A percentile compares a stretch with the other conserved stretches of the same genome.
Conservation (phyloP, 2,888 invertebrate genomes). For the Synergus laeviventris region DNA sequence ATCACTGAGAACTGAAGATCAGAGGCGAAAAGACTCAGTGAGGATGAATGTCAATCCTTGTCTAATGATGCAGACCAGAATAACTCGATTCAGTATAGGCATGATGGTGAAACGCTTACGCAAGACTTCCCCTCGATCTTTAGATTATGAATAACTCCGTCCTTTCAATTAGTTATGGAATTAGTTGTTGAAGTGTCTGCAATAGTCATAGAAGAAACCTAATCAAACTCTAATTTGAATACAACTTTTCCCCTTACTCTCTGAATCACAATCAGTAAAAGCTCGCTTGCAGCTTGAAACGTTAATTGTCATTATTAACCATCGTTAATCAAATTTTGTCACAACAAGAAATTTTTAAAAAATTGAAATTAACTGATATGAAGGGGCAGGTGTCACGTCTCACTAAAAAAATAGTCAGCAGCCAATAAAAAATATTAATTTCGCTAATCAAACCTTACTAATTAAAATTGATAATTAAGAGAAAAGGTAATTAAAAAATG, state of each 20-base stretch:
- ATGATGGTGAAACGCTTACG: background rate
- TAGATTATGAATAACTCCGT: background rate
- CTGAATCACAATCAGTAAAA: no score
- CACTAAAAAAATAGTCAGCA: background rate
- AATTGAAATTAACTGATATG: background rate
- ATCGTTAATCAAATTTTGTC: no score
- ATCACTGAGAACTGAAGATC: conserved; percentile 15
- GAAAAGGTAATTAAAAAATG: background rate
- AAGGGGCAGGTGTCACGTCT: background rate
- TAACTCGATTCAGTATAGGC: background rate
- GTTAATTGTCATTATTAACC: no score
- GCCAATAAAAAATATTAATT: background rate
- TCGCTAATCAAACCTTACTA: background rate
- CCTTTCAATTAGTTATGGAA: background rate
- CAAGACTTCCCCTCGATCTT: background rate
- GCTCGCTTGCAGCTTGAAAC: no score
- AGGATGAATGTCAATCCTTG: background rate
- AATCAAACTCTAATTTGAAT: background rate
- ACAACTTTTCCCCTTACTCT: no score
- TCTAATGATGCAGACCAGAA: conserved; percentile 12
- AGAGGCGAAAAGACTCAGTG: background rate
- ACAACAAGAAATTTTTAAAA: no score
- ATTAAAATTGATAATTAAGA: background rate
- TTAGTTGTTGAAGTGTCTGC: background rate
- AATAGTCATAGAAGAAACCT: background rate